Evolutionary conservation across 1,140 invertebrate species (phyloP).

Genomic region (Temnothorax nylanderi): DNA sequence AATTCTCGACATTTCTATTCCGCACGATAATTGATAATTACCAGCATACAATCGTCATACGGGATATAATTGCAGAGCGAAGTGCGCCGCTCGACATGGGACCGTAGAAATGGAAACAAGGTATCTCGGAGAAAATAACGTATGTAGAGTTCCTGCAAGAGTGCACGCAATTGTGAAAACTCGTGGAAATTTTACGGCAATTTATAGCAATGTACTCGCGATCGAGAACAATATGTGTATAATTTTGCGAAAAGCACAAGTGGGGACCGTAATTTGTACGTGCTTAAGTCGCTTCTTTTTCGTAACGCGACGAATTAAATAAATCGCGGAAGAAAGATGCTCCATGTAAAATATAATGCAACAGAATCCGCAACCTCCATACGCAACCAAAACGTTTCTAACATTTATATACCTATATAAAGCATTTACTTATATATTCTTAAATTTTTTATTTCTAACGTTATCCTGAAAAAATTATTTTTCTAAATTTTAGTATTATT

Average conservation of each 20-base stretch:
- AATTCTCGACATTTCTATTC: constrained; percentile 27
- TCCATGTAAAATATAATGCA: constrained; percentile 26
- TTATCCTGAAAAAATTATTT: background rate
- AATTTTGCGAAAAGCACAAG: constrained; percentile 50
- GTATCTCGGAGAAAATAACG: constrained; percentile 39
- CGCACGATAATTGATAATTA: constrained; percentile 57
- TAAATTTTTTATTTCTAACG: background rate
- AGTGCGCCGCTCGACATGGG: constrained; percentile 41
- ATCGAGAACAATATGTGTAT: constrained; percentile 40
- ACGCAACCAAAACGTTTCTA: background rate
- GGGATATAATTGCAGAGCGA: constrained; percentile 34
- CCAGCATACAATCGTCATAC: constrained; percentile 31
- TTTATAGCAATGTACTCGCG: constrained; percentile 28
- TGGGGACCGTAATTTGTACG: background rate
- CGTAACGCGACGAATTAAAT: constrained; percentile 24
- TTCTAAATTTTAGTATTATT: background rate
- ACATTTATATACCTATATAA: constrained; percentile 4
- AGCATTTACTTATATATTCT: background rate
- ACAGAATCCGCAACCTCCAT: background rate
- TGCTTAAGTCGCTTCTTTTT: constrained; percentile 13
- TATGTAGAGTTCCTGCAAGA: background rate
- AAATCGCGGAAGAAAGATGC: constrained; percentile 3
- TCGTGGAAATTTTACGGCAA: constrained; percentile 42
- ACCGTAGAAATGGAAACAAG: constrained; percentile 45
- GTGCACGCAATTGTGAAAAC: constrained; percentile 38